Percentiles rank a stretch among this genome's conserved stretches.
Evolutionary conservation across 2,113 vertebrate species (phyloP).

Genomic region (Nannobrachium achirus): DNA sequence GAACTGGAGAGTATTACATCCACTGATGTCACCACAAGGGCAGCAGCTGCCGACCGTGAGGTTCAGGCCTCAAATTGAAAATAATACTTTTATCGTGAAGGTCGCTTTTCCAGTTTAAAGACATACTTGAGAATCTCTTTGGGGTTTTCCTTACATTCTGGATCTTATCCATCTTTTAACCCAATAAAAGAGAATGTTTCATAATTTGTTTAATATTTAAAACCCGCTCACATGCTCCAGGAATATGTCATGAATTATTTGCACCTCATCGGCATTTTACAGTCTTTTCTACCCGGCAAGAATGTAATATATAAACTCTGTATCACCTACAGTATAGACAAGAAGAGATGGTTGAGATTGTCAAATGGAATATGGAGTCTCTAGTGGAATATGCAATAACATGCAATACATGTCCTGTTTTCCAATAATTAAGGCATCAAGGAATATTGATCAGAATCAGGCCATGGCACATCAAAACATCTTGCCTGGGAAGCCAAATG

Average conservation of each 20-base stretch:
- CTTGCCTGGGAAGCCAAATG: slow-evolving; percentile 14
- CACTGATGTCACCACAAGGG: neutral
- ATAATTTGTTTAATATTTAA: slow-evolving; percentile 37
- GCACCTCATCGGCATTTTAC: slow-evolving; percentile 6
- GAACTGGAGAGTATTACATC: neutral
- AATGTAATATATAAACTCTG: neutral
- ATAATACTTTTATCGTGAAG: slow-evolving; percentile 21
- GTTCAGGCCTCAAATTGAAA: slow-evolving; percentile 3
- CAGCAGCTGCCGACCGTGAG: neutral
- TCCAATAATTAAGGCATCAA: slow-evolving; percentile 15
- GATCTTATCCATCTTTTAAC: slow-evolving; percentile 3
- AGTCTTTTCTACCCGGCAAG: slow-evolving; percentile 8
- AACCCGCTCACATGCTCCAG: slow-evolving; percentile 12
- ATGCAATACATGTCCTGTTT: slow-evolving; percentile 6
- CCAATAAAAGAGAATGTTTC: slow-evolving; percentile 44
- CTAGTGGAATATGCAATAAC: slow-evolving; percentile 12
- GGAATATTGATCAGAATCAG: slow-evolving; percentile 21
- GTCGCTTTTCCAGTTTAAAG: slow-evolving; percentile 31
- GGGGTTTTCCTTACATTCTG: slow-evolving; percentile 2
- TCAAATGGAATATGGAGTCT: slow-evolving; percentile 2
- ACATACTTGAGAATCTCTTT: slow-evolving; percentile 10
- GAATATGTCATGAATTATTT: slow-evolving; percentile 43
- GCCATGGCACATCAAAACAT: slow-evolving; percentile 9
- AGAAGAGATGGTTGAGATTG: neutral
- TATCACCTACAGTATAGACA: slow-evolving; percentile 5